These are phyloP conservation scores for Drosophila teissieri DNA, from an alignment of 1,140 invertebrate species.

Conservation along the genomic window DNA sequence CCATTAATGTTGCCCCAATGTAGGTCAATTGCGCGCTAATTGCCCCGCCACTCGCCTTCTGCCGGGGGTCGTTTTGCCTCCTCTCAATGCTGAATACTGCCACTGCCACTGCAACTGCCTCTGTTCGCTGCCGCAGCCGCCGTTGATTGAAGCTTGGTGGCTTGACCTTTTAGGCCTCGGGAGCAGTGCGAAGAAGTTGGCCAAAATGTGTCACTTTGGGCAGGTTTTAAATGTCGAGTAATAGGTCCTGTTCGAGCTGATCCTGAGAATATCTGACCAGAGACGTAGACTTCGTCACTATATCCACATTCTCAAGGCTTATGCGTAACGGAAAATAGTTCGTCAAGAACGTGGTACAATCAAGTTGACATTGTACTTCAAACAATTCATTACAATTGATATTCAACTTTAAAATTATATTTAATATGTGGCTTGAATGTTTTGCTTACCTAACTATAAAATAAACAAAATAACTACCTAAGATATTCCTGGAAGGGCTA, in stretches of 20 bases:
- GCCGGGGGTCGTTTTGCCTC: conserved; percentile 33
- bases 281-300: no score
- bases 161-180: conserved; percentile 69
- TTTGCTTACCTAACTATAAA: no score
- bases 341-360: no score
- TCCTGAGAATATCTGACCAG: no score
- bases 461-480: no score
- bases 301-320: no score
- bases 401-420: no score
- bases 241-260: no score
- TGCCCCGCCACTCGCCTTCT: conserved; percentile 76
- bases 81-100: conserved; percentile 61
- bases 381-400: no score
- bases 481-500: neutral
- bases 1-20: conserved; percentile 82
- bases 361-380: no score
- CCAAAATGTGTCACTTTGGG: conserved; percentile 10
- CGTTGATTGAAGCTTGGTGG: conserved; percentile 30
- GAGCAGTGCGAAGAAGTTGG: conserved; percentile 29
- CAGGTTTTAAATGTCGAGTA: neutral
- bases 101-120: conserved; percentile 44
- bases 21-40: conserved; percentile 83
- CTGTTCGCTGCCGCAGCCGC: conserved; percentile 32
- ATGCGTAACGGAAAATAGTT: no score
- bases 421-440: no score